Evolutionary conservation across 2,797 vertebrate species (phyloP), one percentile per base, ranked within the genome.

Genomic region (Etheostoma nigrum): DNA sequence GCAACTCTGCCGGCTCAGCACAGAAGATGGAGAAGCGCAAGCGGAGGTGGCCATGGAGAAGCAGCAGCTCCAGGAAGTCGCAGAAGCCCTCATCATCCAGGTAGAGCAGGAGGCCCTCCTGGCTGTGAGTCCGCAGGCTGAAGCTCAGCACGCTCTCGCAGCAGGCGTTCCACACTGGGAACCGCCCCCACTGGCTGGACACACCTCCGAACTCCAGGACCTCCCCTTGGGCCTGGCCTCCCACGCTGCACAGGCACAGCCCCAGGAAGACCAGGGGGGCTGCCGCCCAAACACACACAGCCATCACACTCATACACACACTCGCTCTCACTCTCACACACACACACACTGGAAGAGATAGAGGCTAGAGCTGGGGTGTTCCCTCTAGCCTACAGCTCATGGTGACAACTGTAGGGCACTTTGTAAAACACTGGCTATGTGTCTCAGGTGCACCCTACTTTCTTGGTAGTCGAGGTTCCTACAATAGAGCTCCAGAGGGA

Each of bases 21-120:
- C 98, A 99, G 94, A 99, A 99, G 92, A 99, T 99, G 85, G 98
- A 99, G 93, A 99, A 99, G 86, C 98, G 98, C 89, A 99, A 96
- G 87, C 97, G 98, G 23, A 99, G 95, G 91, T 96, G 95, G 76
- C 98, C 98, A 0, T 97, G 97, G 15, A 97, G 96, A 69, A 99
- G 96, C 77, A 99, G 96, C 85, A 99, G 96, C 93, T 99, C 98
- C 93, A 99, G 94, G 93, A 99, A 99, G 94, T 99, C 98, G 6
- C 98, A 99, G 94, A 99, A 99, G 80, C 98, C 98, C 92, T 99
- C 97, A 0, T 99, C 98, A 1, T 99, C 98, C 2, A 99, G 97
- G 94, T 99, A 99, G 87, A 99, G 96, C 93, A 99, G 95, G 53
- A 99, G 95, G 91, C 98, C 98, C 2, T 98, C 97, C 79, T 97